phyloP scores from a whole-genome alignment of 1,140 invertebrate genomes.

The Pteromalus puparum region DNA sequence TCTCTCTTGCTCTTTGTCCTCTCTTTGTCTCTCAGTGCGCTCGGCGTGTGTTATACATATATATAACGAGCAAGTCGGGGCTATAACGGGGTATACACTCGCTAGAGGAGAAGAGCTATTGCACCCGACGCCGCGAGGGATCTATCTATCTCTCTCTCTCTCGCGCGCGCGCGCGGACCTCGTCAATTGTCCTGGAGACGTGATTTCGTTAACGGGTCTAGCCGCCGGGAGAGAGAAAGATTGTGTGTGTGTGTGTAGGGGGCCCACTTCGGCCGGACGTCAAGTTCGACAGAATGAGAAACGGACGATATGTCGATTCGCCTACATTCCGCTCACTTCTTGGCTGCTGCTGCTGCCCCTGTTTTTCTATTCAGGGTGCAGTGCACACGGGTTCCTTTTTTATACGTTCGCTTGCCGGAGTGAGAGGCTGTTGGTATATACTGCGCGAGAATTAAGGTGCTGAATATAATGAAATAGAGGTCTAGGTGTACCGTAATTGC shows the following conservation, averaged over 20 bases:
- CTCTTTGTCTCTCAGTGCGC: conserved; percentile 25
- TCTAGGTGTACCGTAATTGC: not conserved
- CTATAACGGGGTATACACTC: conserved; percentile 48
- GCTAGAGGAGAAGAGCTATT: conserved; percentile 43
- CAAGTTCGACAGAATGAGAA: conserved; percentile 48
- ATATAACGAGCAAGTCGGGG: not conserved
- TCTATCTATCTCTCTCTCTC: conserved; percentile 26
- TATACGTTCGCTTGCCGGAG: not conserved
- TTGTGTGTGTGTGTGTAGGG: not conserved
- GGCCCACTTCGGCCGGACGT: conserved; percentile 35
- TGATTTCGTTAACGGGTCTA: conserved; percentile 53
- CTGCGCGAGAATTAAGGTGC: not conserved
- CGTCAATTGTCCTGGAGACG: conserved; percentile 49
- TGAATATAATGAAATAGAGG: not conserved
- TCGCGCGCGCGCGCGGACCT: not conserved
- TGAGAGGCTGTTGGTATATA: no score
- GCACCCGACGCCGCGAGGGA: conserved; percentile 39
- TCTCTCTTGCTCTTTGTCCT: conserved; percentile 14
- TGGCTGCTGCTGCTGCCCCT: not conserved
- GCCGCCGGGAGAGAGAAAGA: not conserved
- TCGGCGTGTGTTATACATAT: not conserved
- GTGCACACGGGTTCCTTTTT: not conserved
- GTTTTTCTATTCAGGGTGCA: not conserved
- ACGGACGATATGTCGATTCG: conserved; percentile 34
- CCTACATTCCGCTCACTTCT: not conserved